A percentile compares a stretch with the other conserved stretches of the same genome.
These are phyloP conservation scores for Acheta domesticus DNA, from an alignment of 2,888 invertebrate genomes.

Conservation along the genomic window DNA sequence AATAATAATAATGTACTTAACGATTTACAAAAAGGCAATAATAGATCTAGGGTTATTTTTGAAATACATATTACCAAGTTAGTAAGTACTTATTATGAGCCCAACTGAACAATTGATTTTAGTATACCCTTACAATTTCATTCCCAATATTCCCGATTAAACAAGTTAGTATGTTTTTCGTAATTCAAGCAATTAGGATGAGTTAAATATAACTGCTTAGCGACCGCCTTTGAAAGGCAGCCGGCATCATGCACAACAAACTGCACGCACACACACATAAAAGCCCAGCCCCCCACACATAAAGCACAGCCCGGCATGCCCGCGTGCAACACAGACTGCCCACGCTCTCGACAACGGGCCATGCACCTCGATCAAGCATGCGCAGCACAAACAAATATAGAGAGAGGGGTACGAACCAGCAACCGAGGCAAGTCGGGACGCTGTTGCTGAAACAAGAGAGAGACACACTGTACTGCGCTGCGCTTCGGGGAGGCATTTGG, in stretches of 20 bases:
- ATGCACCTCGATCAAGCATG: conserved; percentile 11
- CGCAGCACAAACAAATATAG: conserved; percentile 20
- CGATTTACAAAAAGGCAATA: too few species aligned
- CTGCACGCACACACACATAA: background rate
- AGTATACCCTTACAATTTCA: too few species aligned
- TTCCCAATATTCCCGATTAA: too few species aligned
- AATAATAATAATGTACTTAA: too few species aligned
- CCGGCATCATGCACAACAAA: background rate
- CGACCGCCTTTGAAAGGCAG: background rate
- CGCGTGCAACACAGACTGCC: background rate
- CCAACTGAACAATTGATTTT: too few species aligned
- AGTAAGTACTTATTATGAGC: too few species aligned
- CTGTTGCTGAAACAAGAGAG: conserved; percentile 68
- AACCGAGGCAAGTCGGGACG: conserved; percentile 75
- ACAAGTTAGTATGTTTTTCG: too few species aligned
- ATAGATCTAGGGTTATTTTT: too few species aligned
- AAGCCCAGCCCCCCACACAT: background rate
- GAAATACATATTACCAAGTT: too few species aligned
- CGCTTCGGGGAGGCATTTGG: background rate
- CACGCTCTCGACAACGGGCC: background rate
- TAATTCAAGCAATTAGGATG: too few species aligned
- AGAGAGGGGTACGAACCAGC: conserved; percentile 46
- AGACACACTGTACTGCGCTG: conserved; percentile 33
- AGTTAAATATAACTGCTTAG: too few species aligned
- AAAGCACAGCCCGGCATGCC: background rate